Conservation (phyloP, 2,888 invertebrate genomes). For the Epistrophe grossulariae region DNA sequence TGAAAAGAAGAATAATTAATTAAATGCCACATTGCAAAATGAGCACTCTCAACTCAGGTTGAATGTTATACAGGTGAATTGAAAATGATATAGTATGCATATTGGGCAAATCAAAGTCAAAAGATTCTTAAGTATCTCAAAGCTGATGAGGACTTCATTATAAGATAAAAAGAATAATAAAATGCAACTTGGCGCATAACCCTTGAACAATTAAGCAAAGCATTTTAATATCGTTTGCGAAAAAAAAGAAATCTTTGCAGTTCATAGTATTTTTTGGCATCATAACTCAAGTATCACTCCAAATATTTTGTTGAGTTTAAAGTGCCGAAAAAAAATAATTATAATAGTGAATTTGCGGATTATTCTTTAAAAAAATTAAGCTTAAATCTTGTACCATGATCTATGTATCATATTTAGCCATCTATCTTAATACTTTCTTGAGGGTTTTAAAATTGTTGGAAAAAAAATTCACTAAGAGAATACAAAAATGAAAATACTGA, state of each 20-base stretch:
- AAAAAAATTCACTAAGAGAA: no score
- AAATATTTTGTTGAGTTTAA: not conserved
- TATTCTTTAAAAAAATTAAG: no score
- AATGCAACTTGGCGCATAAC: not conserved
- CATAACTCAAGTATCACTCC: not conserved
- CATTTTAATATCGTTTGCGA: not conserved
- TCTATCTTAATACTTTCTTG: no score
- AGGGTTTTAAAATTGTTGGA: no score
- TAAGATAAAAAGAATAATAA: constrained; percentile 13
- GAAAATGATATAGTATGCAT: not conserved
- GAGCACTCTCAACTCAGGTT: constrained; percentile 16
- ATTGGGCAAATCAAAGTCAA: constrained; percentile 20
- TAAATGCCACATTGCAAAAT: constrained; percentile 28
- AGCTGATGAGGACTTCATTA: constrained; percentile 14
- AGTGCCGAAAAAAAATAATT: not conserved
- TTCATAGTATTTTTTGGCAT: not conserved
- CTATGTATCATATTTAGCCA: no score
- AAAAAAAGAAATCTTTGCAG: not conserved
- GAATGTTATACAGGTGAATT: not conserved
- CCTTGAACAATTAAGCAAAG: not conserved
- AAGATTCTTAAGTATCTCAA: constrained; percentile 16
- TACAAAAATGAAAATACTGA: no score
- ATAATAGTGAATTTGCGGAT: not conserved
- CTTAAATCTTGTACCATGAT: no score
- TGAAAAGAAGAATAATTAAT: constrained; percentile 29